Evolutionary conservation across 2,797 vertebrate genomes (phyloP).

Genomic region (Pelobates cultripes): DNA sequence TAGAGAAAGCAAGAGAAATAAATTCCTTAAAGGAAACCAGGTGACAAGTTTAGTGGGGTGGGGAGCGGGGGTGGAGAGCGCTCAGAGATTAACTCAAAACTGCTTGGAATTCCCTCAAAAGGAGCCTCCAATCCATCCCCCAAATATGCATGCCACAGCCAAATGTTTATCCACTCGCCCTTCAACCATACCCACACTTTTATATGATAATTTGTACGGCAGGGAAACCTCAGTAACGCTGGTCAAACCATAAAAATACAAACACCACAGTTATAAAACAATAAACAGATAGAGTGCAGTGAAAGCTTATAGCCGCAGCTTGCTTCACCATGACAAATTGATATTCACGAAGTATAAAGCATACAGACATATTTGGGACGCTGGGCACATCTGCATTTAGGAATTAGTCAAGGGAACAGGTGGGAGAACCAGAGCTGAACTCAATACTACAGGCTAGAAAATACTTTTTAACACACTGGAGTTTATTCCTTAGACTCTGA

Average conservation of each 20-base stretch:
- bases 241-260: too few relatives aligned
- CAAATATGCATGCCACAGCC: conserved; percentile 12
- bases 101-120: conserved; percentile 12
- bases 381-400: conserved; percentile 1
- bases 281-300: too few relatives aligned
- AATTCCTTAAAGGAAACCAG: conserved; percentile 27
- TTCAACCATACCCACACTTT: too few relatives aligned
- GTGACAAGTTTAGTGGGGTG: neutral
- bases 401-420: conserved; percentile 22
- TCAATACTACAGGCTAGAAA: neutral
- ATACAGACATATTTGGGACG: neutral
- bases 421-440: neutral
- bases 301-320: too few relatives aligned
- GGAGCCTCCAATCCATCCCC: neutral
- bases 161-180: conserved; percentile 10
- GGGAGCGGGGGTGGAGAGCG: neutral
- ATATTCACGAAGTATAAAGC: neutral
- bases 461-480: neutral
- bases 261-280: too few relatives aligned
- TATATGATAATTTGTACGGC: too few relatives aligned
- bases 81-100: conserved; percentile 23
- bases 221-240: too few relatives aligned
- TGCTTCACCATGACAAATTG: neutral
- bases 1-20: neutral
- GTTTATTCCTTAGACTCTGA: too few relatives aligned